Percentiles rank a stretch among this genome's conserved stretches.
Evolutionary conservation across 1,140 invertebrate genomes (phyloP).

Genomic region (Cydia splendana): DNA sequence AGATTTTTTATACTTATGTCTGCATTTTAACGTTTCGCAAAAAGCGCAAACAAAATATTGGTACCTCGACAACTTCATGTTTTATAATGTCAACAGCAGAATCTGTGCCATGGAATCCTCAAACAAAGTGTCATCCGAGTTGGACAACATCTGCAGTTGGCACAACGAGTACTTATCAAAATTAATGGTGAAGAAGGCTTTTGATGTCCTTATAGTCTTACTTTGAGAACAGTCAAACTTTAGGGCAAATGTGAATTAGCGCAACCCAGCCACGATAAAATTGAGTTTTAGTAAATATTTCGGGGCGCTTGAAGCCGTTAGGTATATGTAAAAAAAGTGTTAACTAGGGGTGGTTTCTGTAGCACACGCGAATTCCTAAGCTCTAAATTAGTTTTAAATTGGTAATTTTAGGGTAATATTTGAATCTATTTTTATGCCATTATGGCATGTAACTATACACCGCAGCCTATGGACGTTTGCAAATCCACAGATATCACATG

Average conservation of each 20-base stretch:
- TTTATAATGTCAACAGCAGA: neutral
- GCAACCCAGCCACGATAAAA: slow-evolving; percentile 1
- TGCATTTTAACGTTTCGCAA: too few species aligned
- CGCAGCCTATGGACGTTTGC: too few species aligned
- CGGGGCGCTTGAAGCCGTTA: neutral
- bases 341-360: neutral
- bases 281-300: slow-evolving; percentile 16
- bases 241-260: slow-evolving; percentile 28
- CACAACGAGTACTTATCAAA: slow-evolving; percentile 6
- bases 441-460: too few species aligned
- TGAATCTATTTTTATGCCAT: too few species aligned
- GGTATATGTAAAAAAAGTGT: too few species aligned
- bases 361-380: too few species aligned
- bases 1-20: too few species aligned
- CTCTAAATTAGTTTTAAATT: too few species aligned
- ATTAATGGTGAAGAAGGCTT: slow-evolving; percentile 8
- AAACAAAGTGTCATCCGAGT: slow-evolving; percentile 6
- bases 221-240: slow-evolving; percentile 15
- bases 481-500: too few species aligned
- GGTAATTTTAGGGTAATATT: too few species aligned
- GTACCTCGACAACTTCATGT: too few species aligned
- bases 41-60: too few species aligned
- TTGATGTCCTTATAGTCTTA: slow-evolving; percentile 1
- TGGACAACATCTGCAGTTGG: slow-evolving; percentile 26
- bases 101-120: neutral